phyloP scores from a whole-genome alignment of 2,888 invertebrate genomes.

The Cerceris ruficornis region DNA sequence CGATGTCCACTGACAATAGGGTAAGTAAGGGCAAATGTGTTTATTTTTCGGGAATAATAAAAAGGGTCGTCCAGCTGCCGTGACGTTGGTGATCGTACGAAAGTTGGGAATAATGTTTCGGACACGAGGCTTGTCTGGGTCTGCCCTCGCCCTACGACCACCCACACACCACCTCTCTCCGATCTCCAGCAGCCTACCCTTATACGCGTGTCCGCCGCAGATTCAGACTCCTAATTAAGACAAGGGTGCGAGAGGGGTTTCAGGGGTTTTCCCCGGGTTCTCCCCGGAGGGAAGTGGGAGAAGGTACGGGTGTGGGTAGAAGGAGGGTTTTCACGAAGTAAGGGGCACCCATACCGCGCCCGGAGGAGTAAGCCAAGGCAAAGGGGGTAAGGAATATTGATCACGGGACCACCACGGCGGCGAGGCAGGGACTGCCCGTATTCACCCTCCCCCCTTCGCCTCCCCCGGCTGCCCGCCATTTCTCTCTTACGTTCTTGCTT shows the following conservation, averaged over 20 bases:
- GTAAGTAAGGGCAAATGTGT: conserved; percentile 66
- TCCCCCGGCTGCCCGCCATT: conserved; percentile 10
- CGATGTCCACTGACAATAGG: conserved; percentile 10
- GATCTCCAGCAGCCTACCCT: conserved; percentile 76
- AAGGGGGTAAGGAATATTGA: conserved; percentile 82
- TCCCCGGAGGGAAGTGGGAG: conserved; percentile 65
- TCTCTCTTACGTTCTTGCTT: conserved; percentile 34
- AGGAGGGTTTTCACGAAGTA: conserved; percentile 69
- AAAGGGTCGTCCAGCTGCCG: conserved; percentile 63
- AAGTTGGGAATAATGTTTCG: conserved; percentile 81
- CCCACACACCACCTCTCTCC: conserved; percentile 55
- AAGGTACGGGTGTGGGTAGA: conserved; percentile 59
- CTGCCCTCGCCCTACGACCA: conserved; percentile 59
- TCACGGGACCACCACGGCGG: conserved; percentile 76
- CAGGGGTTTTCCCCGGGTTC: conserved; percentile 76
- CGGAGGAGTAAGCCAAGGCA: conserved; percentile 79
- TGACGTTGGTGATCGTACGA: conserved; percentile 64
- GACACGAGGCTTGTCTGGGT: conserved; percentile 77
- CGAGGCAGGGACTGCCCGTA: conserved; percentile 73
- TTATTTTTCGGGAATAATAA: conserved; percentile 69
- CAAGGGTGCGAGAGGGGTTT: conserved; percentile 84
- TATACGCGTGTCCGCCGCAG: conserved; percentile 90
- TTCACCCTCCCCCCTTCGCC: conserved; percentile 56
- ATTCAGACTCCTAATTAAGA: conserved; percentile 94
- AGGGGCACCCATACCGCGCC: conserved; percentile 71